phyloP scores from a whole-genome alignment of 1,140 invertebrate genomes.

The Drosophila willistoni region DNA sequence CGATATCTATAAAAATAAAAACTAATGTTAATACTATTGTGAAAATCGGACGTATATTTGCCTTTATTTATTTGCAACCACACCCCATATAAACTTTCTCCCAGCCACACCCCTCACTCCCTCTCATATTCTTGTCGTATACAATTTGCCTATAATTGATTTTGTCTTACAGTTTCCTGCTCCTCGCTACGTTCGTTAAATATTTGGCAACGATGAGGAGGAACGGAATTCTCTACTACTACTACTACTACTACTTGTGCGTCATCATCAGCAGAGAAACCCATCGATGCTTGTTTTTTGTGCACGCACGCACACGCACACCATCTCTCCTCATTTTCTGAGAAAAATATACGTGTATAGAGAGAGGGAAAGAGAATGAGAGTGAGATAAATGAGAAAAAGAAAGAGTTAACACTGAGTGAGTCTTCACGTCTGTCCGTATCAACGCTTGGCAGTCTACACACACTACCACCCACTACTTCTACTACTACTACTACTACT shows the following conservation, averaged over 20 bases:
- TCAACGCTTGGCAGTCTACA: constrained; percentile 50
- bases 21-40: constrained; percentile 49
- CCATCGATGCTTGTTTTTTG: constrained; percentile 8
- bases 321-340: not conserved
- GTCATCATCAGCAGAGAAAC: constrained; percentile 24
- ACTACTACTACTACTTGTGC: constrained; percentile 19
- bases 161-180: constrained; percentile 82
- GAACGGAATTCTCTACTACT: constrained; percentile 64
- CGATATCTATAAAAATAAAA: constrained; percentile 69
- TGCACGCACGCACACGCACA: not conserved
- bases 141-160: constrained; percentile 71
- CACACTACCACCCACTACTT: constrained; percentile 47
- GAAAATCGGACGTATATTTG: constrained; percentile 58
- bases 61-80: constrained; percentile 67
- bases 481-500: constrained; percentile 30
- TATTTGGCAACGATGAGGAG: constrained; percentile 75
- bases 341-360: not conserved
- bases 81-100: constrained; percentile 16
- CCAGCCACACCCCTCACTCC: constrained; percentile 8
- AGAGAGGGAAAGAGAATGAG: constrained; percentile 29
- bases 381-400: constrained; percentile 30
- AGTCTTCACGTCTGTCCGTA: constrained; percentile 80
- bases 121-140: constrained; percentile 41
- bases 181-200: constrained; percentile 69
- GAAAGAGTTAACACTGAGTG: constrained; percentile 63